Base-by-base conservation (phyloP, 2,113 vertebrate genomes). In the Okapia johnstoni region DNA sequence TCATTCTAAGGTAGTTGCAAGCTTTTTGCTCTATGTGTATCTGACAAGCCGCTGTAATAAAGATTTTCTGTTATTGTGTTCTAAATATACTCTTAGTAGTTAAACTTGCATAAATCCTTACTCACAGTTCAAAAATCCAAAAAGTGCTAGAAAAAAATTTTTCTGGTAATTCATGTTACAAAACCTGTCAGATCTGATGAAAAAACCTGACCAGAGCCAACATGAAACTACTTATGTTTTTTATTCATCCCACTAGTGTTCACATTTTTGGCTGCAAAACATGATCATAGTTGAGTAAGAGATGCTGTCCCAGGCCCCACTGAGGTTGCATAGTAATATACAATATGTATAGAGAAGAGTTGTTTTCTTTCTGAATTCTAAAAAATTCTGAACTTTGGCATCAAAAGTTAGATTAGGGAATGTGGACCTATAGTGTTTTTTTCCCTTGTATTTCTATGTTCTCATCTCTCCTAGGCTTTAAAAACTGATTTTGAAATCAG, bases 401-500 rank as follows among this genome's bases (percentile, higher is more conserved):
- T 73, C 25, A 77, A 19, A 90, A 55, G 21, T 90, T 84, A 26
- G 11, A 55, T 94, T 88, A 96, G 21, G 25, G 52, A 58, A 30
- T 63, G 23, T 83, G 36, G 16, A 50, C 43, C 7, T 43, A 11
- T 12, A 7, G 23, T 83, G 48, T 25, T 23, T 52, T 54, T 58
- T 43, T 0, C 3, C 8, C 2, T 81, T 87, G 11, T 7, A 19
- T 88, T 54, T 88, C 54, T 43, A 2, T 70, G 19, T 26, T 97
- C 54, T 81, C 14, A 3, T 73, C 57, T 43, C 28, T 90, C 83
- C 12, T 50, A n/a, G 57, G 36, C 5, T 84, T 26, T 55, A 63
- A 83, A 90, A 89, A 58, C 52, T 79, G 46, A 60, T 61, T 96
- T 87, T 94, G 88, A 96, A 94, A 93, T 52, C 19, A 89, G 50